Evolutionary conservation across 2,113 vertebrate genomes (phyloP).

Genomic region (Petromus typicus): DNA sequence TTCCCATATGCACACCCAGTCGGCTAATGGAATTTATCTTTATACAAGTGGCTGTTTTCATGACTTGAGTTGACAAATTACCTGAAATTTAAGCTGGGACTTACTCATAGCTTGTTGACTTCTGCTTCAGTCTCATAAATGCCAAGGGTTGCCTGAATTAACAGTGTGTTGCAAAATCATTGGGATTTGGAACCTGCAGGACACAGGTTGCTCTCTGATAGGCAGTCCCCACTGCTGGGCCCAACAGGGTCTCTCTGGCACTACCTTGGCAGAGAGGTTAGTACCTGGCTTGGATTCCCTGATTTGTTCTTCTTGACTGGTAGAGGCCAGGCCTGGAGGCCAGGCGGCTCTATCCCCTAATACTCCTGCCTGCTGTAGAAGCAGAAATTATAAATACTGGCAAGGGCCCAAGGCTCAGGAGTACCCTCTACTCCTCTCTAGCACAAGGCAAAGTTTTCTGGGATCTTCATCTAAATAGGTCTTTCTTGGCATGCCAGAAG

Average conservation of each 20-base stretch:
- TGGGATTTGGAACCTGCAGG: background rate
- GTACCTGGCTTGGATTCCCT: background rate
- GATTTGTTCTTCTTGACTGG: background rate
- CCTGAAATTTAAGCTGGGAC: constrained; percentile 48
- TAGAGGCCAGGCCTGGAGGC: background rate
- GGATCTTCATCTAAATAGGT: background rate
- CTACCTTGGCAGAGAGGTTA: background rate
- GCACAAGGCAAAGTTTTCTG: background rate
- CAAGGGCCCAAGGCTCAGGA: background rate
- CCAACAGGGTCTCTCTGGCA: accelerated
- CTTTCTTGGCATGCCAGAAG: background rate
- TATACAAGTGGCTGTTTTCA: background rate
- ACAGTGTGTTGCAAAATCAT: background rate
- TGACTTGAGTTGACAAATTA: constrained; percentile 41
- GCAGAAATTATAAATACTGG: background rate
- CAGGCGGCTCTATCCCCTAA: background rate
- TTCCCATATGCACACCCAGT: background rate
- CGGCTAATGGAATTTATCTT: constrained; percentile 63
- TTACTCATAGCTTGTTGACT: background rate
- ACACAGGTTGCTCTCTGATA: background rate
- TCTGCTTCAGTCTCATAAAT: background rate
- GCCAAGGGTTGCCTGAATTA: background rate
- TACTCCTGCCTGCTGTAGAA: background rate
- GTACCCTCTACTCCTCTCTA: background rate
- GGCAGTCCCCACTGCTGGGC: background rate